Conservation (phyloP, 2,113 vertebrate species). For the Esox niger region DNA sequence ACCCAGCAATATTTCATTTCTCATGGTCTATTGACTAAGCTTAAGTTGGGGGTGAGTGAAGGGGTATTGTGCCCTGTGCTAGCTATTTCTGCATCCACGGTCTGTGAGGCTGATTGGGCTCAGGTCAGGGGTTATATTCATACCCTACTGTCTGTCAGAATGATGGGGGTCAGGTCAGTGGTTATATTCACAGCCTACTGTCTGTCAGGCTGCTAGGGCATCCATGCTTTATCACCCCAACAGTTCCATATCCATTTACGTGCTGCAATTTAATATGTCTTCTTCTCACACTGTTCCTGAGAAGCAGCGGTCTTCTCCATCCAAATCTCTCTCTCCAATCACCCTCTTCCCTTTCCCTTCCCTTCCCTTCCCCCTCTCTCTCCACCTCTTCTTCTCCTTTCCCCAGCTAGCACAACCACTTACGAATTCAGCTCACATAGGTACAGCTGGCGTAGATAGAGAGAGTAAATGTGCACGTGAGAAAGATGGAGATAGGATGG, state of each 20-base stretch:
- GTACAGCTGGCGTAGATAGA: constrained; percentile 6
- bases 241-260: background rate
- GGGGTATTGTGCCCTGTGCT: constrained; percentile 5
- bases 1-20: background rate
- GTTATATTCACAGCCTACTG: too few species aligned
- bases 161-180: too few species aligned
- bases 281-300: constrained; percentile 14
- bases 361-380: background rate
- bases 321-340: constrained; percentile 25
- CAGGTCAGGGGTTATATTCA: constrained; percentile 43
- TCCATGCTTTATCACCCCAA: too few species aligned
- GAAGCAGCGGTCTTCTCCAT: constrained; percentile 20
- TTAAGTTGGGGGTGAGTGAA: background rate
- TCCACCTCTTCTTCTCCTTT: background rate
- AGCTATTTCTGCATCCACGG: constrained; percentile 19
- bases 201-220: constrained; percentile 12
- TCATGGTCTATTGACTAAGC: background rate
- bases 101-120: constrained; percentile 17
- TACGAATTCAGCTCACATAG: constrained; percentile 43
- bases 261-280: constrained; percentile 35
- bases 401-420: constrained; percentile 41
- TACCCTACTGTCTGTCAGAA: too few species aligned
- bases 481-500: background rate
- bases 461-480: too few species aligned
- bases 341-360: background rate